phyloP scores from a whole-genome alignment of 2,888 invertebrate genomes.

The Macropis europaea region DNA sequence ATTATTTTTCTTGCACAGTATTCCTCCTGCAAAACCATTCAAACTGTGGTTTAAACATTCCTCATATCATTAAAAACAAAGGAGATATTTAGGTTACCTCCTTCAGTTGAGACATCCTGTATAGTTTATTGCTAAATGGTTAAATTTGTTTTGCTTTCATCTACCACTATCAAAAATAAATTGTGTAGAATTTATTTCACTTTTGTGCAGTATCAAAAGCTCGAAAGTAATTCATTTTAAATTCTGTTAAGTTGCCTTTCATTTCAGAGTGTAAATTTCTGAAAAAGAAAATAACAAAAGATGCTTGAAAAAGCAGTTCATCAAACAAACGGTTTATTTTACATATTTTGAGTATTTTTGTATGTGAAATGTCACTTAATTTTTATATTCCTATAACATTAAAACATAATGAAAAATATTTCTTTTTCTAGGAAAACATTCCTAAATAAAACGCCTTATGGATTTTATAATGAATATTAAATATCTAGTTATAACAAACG shows the following conservation, averaged over 20 bases:
- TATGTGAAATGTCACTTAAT: slow-evolving; percentile 7
- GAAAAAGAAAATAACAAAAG: background rate
- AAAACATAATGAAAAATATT: slow-evolving; percentile 24
- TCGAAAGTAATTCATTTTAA: no score
- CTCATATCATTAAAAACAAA: no score
- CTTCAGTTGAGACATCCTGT: no score
- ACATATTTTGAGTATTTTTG: slow-evolving; percentile 18
- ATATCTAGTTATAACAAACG: background rate
- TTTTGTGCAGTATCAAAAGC: no score
- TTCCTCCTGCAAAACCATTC: no score
- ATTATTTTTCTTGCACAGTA: no score
- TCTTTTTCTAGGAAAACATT: slow-evolving; percentile 13
- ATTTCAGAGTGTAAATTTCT: background rate
- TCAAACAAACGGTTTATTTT: slow-evolving; percentile 20
- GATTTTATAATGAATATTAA: background rate
- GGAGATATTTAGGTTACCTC: no score
- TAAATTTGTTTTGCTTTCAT: no score
- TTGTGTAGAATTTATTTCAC: no score
- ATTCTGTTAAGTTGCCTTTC: background rate
- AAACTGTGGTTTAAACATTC: no score
- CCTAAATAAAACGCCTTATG: background rate
- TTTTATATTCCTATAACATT: slow-evolving; percentile 18
- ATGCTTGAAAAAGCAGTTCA: background rate
- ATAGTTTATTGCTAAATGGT: no score
- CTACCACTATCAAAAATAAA: no score